These are phyloP conservation scores for Sarcophilus harrisii DNA, from an alignment of 2,797 vertebrate species.

Conservation along the genomic window DNA sequence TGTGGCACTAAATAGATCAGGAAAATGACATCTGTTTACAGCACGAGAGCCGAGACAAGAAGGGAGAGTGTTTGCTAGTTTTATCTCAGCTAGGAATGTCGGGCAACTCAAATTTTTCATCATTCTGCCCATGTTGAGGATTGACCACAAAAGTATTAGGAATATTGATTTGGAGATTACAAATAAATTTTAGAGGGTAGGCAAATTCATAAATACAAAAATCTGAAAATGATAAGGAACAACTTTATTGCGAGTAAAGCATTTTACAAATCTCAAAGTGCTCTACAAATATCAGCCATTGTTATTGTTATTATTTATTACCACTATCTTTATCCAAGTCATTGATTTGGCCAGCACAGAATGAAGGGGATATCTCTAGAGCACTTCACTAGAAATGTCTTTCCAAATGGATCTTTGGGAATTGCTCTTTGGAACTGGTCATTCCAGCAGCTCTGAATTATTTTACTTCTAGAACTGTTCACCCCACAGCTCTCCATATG, in stretches of 20 bases:
- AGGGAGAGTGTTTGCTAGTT: background rate
- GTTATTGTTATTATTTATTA: background rate
- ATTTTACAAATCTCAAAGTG: background rate
- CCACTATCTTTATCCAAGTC: background rate
- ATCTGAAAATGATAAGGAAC: background rate
- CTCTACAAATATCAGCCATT: background rate
- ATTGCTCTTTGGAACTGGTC: background rate
- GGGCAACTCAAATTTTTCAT: background rate
- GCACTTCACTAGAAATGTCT: background rate
- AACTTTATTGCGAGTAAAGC: background rate
- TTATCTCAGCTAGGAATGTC: background rate
- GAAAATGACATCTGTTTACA: background rate
- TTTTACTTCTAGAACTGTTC: background rate
- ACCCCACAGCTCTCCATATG: background rate
- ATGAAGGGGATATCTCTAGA: background rate
- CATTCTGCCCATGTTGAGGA: background rate
- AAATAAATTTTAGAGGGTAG: background rate
- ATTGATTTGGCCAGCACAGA: background rate
- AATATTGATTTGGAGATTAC: background rate
- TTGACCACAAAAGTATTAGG: background rate
- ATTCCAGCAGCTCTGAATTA: background rate
- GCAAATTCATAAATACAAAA: background rate
- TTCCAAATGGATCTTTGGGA: background rate
- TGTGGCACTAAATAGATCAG: background rate
- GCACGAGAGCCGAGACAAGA: background rate